phyloP scores from a whole-genome alignment of 2,888 invertebrate species.

The Hofmannophila pseudospretella region DNA sequence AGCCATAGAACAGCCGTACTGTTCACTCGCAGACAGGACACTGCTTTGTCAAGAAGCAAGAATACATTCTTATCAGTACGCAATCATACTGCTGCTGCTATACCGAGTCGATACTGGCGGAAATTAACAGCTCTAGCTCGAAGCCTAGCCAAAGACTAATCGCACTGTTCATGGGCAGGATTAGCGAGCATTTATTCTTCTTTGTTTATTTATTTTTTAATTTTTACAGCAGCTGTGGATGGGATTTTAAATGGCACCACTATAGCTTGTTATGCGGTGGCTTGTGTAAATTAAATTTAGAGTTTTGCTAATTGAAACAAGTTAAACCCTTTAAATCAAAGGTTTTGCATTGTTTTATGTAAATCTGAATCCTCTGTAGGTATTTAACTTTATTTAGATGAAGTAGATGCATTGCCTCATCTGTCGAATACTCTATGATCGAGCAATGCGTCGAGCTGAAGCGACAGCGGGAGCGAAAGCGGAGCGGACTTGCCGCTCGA shows the following conservation, averaged over 20 bases:
- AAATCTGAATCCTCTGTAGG: too few species aligned
- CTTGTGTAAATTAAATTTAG: too few species aligned
- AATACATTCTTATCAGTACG: neutral
- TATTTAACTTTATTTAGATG: too few species aligned
- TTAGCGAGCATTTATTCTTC: too few species aligned
- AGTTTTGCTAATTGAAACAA: too few species aligned
- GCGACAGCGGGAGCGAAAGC: slow-evolving; percentile 28
- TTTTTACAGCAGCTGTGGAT: too few species aligned
- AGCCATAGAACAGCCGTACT: slow-evolving; percentile 1
- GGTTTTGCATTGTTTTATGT: too few species aligned
- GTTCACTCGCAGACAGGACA: neutral
- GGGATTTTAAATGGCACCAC: too few species aligned
- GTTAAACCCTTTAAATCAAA: too few species aligned
- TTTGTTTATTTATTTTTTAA: too few species aligned
- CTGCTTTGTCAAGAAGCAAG: too few species aligned
- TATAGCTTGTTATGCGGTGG: too few species aligned
- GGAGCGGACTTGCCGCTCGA: slow-evolving; percentile 48
- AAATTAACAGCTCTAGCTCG: slow-evolving; percentile 68
- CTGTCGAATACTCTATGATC: slow-evolving; percentile 5
- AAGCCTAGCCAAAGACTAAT: slow-evolving; percentile 11
- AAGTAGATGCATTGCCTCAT: neutral
- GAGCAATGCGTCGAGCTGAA: slow-evolving; percentile 30
- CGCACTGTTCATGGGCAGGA: neutral
- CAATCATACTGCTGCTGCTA: slow-evolving; percentile 53
- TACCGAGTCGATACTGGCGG: slow-evolving; percentile 65